These are phyloP conservation scores for Xylophagus ater DNA, from an alignment of 2,888 invertebrate genomes.

Conservation along the genomic window DNA sequence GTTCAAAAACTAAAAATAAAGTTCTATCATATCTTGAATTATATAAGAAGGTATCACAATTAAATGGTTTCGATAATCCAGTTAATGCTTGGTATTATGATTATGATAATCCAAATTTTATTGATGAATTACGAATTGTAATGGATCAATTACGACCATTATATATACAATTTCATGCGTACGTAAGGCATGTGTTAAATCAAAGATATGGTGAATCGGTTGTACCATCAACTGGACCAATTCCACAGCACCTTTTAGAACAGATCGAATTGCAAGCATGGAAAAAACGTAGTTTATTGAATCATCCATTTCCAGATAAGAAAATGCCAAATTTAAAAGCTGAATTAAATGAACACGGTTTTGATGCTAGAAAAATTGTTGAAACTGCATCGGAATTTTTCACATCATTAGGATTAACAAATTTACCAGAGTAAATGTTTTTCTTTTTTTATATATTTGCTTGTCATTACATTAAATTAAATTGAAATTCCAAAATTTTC, in stretches of 20 bases:
- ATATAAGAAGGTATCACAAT: too few relatives aligned
- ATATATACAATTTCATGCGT: slow-evolving; percentile 69
- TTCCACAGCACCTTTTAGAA: slow-evolving; percentile 64
- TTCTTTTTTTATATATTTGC: too few relatives aligned
- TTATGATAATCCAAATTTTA: slow-evolving; percentile 27
- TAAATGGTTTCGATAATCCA: too few relatives aligned
- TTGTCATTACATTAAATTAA: too few relatives aligned
- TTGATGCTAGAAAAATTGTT: slow-evolving; percentile 52
- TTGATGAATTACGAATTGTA: slow-evolving; percentile 31
- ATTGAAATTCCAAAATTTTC: too few relatives aligned
- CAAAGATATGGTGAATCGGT: slow-evolving; percentile 55
- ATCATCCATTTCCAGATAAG: slow-evolving; percentile 56
- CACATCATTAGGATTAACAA: slow-evolving; percentile 52
- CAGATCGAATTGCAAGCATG: slow-evolving; percentile 72
- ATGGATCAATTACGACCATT: slow-evolving; percentile 56
- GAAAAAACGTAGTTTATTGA: slow-evolving; percentile 39
- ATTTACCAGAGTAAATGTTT: slow-evolving; percentile 54
- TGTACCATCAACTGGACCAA: slow-evolving; percentile 51
- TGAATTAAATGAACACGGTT: slow-evolving; percentile 52
- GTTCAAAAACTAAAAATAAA: too few relatives aligned
- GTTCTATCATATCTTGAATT: too few relatives aligned
- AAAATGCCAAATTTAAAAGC: slow-evolving; percentile 55
- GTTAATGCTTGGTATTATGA: too few relatives aligned
- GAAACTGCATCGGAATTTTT: slow-evolving; percentile 68
- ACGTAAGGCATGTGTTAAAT: slow-evolving; percentile 55